These are phyloP conservation scores for Brachypteracias leptosomus DNA, from an alignment of 2,113 vertebrate genomes.

Conservation along the genomic window DNA sequence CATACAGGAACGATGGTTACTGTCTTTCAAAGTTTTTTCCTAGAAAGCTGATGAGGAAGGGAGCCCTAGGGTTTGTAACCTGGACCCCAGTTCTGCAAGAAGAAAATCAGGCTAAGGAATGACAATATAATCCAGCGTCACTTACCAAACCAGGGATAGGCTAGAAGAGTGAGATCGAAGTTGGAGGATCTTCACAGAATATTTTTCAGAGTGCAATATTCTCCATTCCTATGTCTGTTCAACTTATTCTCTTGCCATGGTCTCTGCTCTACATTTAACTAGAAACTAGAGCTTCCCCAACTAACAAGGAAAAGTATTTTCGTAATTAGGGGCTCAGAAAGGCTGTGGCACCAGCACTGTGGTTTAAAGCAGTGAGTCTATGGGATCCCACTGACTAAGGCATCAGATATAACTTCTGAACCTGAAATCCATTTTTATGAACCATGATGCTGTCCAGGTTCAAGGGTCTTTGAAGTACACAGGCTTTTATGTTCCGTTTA, in stretches of 20 bases:
- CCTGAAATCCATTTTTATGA: neutral
- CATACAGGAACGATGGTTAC: fast-evolving
- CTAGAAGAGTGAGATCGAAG: neutral
- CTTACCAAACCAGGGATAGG: neutral
- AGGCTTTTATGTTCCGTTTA: neutral
- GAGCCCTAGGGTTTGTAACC: neutral
- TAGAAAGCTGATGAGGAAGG: neutral
- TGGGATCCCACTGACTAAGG: neutral
- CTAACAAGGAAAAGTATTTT: neutral
- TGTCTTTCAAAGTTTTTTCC: neutral
- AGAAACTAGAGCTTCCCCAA: neutral
- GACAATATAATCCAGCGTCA: neutral
- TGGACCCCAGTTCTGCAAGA: neutral
- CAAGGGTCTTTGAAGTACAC: neutral
- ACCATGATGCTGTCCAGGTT: neutral
- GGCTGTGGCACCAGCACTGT: neutral
- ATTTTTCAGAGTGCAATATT: neutral
- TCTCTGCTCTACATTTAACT: neutral
- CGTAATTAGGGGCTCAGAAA: neutral
- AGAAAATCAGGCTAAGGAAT: neutral
- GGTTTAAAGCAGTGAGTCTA: neutral
- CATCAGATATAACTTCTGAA: neutral
- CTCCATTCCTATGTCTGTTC: neutral
- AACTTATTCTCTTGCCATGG: neutral
- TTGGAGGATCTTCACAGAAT: neutral